Evolutionary conservation across 2,888 invertebrate species (phyloP).

Genomic region (Crossocerus cetratus): DNA sequence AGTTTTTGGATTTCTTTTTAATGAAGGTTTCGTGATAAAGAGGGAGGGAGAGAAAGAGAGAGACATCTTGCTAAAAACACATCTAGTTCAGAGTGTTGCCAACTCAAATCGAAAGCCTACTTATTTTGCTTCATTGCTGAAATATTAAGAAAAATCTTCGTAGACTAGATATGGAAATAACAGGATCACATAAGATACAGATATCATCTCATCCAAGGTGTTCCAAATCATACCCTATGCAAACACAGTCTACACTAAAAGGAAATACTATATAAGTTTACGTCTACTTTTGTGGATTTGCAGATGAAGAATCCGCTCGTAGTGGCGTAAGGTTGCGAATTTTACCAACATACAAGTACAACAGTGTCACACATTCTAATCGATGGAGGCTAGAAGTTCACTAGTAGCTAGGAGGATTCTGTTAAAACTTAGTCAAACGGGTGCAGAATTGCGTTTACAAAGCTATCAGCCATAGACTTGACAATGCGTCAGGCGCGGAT

Average conservation of each 20-base stretch:
- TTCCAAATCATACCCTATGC: conserved; percentile 28
- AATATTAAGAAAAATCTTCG: conserved; percentile 45
- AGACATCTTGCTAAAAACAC: conserved; percentile 9
- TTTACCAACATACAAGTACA: conserved; percentile 43
- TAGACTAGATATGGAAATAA: conserved; percentile 43
- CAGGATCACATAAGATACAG: conserved; percentile 36
- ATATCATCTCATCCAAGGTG: conserved; percentile 22
- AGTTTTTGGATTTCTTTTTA: conserved; percentile 25
- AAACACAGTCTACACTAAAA: conserved; percentile 24
- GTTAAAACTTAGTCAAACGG: conserved; percentile 35
- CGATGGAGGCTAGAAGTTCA: conserved; percentile 51
- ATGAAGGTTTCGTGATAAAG: conserved; percentile 6
- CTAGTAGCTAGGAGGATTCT: conserved; percentile 64
- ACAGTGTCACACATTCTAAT: conserved; percentile 53
- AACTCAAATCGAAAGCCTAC: conserved; percentile 20
- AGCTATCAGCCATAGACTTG: conserved; percentile 18
- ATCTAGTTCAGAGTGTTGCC: conserved; percentile 16
- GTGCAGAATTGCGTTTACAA: conserved; percentile 34
- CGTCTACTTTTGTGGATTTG: conserved; percentile 45
- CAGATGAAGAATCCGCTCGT: conserved; percentile 39
- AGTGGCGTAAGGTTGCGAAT: conserved; percentile 37
- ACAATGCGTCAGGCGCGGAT: conserved; percentile 67
- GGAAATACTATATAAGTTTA: conserved; percentile 31
- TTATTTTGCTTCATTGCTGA: conserved; percentile 21
- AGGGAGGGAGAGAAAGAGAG: too few species aligned